A percentile compares a stretch with the other conserved stretches of the same genome.
These are phyloP conservation scores for Volucella bombylans DNA, from an alignment of 2,888 invertebrate species.

Conservation along the genomic window DNA sequence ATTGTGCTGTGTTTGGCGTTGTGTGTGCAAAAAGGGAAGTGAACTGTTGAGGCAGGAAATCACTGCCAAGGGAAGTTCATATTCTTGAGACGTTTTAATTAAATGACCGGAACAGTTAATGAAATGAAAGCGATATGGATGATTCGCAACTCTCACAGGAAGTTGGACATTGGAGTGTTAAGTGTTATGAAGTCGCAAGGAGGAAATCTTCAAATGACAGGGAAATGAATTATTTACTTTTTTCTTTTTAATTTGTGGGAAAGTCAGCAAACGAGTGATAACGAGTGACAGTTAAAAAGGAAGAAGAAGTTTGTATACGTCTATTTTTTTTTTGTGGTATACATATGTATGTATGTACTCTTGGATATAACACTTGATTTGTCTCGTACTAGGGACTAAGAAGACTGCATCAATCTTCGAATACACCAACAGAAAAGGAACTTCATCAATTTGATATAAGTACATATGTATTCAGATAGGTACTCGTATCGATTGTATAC, in stretches of 20 bases:
- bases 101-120: slow-evolving; percentile 68
- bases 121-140: slow-evolving; percentile 62
- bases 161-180: slow-evolving; percentile 12
- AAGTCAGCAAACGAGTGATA: too few species aligned
- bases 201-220: background rate
- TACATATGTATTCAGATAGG: too few species aligned
- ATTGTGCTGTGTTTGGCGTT: background rate
- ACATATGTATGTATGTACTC: too few species aligned
- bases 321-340: too few species aligned
- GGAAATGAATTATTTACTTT: background rate
- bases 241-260: background rate
- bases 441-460: too few species aligned
- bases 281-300: too few species aligned
- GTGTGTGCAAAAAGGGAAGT: slow-evolving; percentile 48
- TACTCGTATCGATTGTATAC: too few species aligned
- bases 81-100: slow-evolving; percentile 65
- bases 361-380: too few species aligned
- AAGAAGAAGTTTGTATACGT: too few species aligned
- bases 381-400: too few species aligned
- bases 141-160: slow-evolving; percentile 1
- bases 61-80: slow-evolving; percentile 51
- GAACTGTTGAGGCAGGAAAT: slow-evolving; percentile 48
- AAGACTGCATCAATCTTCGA: too few species aligned
- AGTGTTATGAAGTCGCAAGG: slow-evolving; percentile 14
- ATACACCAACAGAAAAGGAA: too few species aligned